Conservation (phyloP, 2,113 vertebrate genomes). For the Micronycteris hirsuta region DNA sequence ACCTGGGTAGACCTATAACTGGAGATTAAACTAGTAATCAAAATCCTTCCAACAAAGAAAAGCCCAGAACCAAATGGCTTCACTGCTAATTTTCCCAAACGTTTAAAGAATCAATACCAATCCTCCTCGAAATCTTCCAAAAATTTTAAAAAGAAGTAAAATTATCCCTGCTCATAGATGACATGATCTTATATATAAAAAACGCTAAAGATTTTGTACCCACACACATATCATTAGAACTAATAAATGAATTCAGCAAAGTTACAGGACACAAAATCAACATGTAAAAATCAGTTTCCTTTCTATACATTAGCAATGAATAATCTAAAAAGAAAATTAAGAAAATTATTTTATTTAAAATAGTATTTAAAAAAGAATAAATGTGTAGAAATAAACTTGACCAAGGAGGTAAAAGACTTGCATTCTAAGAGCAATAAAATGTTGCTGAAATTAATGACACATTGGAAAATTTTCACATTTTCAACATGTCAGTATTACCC, state of each 20-base stretch:
- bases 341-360: background rate
- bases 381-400: background rate
- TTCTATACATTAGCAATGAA: background rate
- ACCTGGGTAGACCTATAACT: background rate
- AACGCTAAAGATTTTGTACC: background rate
- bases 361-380: background rate
- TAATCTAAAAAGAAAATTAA: background rate
- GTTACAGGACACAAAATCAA: background rate
- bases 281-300: background rate
- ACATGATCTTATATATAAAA: background rate
- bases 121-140: background rate
- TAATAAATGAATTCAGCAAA: background rate
- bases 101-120: background rate
- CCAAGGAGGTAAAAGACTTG: background rate
- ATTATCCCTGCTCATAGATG: background rate
- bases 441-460: background rate
- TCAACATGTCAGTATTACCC: background rate
- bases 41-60: background rate
- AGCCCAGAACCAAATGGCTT: background rate
- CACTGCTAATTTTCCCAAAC: background rate
- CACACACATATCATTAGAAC: background rate
- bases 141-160: background rate
- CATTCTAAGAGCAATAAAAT: background rate
- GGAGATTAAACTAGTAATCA: background rate
- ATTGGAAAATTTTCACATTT: background rate